Percentiles rank a stretch among this genome's conserved stretches.
These are phyloP conservation scores for Tipula confusa DNA, from an alignment of 2,888 invertebrate species.

Conservation along the genomic window DNA sequence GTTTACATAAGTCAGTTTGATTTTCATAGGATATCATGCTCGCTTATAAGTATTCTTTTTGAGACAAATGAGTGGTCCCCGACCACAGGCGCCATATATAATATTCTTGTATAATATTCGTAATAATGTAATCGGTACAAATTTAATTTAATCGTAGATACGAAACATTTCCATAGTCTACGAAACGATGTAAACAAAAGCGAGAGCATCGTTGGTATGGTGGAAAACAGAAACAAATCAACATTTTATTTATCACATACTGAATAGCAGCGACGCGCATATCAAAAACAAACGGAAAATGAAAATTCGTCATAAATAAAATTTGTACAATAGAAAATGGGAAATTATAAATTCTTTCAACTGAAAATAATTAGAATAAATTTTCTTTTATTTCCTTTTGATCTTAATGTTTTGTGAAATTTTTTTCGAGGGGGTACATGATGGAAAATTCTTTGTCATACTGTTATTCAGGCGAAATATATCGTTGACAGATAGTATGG, in stretches of 20 bases:
- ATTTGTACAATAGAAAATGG: background rate
- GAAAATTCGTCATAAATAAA: background rate
- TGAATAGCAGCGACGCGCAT: background rate
- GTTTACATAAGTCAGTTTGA: too few species aligned
- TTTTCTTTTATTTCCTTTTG: conserved; percentile 12
- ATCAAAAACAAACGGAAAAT: background rate
- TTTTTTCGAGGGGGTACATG: background rate
- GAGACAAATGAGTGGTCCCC: too few species aligned
- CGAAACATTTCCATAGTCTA: too few species aligned
- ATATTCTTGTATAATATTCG: too few species aligned
- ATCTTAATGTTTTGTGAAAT: background rate
- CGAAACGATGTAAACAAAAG: background rate
- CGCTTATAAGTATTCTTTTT: too few species aligned
- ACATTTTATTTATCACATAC: background rate
- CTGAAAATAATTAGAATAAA: conserved; percentile 20
- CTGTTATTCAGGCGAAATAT: background rate
- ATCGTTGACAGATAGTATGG: background rate
- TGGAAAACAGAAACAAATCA: background rate
- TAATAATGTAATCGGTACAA: too few species aligned
- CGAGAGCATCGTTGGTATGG: background rate
- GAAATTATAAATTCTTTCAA: background rate
- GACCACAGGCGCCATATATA: too few species aligned
- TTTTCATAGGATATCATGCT: too few species aligned
- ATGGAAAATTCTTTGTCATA: background rate
- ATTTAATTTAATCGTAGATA: too few species aligned